Base-by-base conservation (phyloP, 2,113 vertebrate species). In the Apodemus speciosus region DNA sequence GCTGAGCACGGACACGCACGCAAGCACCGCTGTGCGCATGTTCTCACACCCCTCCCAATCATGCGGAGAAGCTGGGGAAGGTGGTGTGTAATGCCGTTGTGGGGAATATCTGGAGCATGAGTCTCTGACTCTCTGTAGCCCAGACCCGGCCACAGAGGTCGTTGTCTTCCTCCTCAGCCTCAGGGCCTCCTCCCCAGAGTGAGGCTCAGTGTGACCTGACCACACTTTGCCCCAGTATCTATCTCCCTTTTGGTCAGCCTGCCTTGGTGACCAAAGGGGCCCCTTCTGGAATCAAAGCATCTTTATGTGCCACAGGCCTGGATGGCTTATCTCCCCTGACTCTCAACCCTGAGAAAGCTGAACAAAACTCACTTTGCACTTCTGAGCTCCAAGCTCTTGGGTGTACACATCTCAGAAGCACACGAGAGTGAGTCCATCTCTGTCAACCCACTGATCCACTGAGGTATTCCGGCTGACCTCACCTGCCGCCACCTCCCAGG, bases 251-350 rank as follows among this genome's bases (percentile, higher is more conserved):
- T 4, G 1, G 23, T 25, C 30, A 51, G 9, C 77, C 60, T 9
- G 13, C 15, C 49, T 8, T 60, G 51, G 43, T 2, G 6, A 15
- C 56, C 4, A 16, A 69, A 38, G 13, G 53, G 76, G 64, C 6
- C 49, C 75, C 40, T 53, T 80, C 32, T 6, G 58, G 58, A 89
- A 69, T 43, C 56, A 0, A 13, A 75, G 75, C 3, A 85, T 16
- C 43, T 6, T 71, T 1, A 0, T 6, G n/a, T 0, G 0, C 16
- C 46, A 13, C 3, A 0, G 23, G 56, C 56, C 60, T 46, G 38
- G 40, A 38, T 38, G 20, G 1, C 69, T 77, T 56, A 15, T 18
- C 72, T 92, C 72, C 15, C 51, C 53, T 2, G 0, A 32, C 73
- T 38, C 0, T 20, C 3, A 49, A 58, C n/a, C 80, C 71, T 53